Evolutionary conservation across 2,797 vertebrate genomes (phyloP).

Genomic region (Mallotus villosus): DNA sequence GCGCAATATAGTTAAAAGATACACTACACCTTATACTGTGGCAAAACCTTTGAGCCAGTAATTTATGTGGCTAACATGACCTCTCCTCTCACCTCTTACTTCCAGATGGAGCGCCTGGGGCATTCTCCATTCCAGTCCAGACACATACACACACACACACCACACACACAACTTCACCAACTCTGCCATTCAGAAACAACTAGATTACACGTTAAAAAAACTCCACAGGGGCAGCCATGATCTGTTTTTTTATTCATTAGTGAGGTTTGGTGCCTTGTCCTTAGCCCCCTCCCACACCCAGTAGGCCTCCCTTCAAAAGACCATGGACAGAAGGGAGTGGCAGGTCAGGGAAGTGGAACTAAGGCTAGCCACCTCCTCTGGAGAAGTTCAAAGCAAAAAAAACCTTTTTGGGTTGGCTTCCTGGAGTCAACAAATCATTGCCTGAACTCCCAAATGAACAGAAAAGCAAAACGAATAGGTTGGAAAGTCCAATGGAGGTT

Average conservation of each 20-base stretch:
- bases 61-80: too few species aligned
- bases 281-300: not conserved
- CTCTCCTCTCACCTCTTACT: too few species aligned
- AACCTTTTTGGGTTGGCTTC: slow-evolving; percentile 3
- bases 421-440: not conserved
- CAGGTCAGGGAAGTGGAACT: slow-evolving; percentile 28
- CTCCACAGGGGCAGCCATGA: not conserved
- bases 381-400: slow-evolving; percentile 19
- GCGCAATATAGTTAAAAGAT: too few species aligned
- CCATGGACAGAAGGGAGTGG: slow-evolving; percentile 12
- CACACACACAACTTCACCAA: too few species aligned
- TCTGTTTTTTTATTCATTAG: slow-evolving; percentile 3
- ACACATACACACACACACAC: too few species aligned
- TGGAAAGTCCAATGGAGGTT: not conserved
- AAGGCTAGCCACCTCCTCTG: slow-evolving; percentile 12
- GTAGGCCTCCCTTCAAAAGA: not conserved
- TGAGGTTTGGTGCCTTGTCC: not conserved
- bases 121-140: too few species aligned
- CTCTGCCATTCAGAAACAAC: too few species aligned
- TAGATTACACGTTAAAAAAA: too few species aligned
- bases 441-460: not conserved
- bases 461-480: not conserved
- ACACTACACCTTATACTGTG: too few species aligned
- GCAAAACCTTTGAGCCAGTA: too few species aligned
- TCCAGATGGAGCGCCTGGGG: too few species aligned